These are phyloP conservation scores for Drosophila eohydei DNA, from an alignment of 2,888 invertebrate species.

Conservation along the genomic window DNA sequence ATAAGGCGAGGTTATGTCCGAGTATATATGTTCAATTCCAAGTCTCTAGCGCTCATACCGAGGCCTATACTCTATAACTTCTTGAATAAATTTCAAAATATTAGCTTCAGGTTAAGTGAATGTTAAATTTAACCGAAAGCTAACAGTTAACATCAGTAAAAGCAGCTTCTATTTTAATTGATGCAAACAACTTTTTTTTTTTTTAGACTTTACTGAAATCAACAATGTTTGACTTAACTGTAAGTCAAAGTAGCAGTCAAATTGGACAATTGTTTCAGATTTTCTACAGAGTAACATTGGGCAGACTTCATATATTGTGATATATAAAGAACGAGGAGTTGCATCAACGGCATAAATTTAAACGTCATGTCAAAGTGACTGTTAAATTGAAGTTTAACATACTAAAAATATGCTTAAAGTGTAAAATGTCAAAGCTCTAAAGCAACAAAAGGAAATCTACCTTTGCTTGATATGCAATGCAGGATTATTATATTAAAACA, in stretches of 20 bases:
- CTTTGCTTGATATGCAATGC: constrained; percentile 5
- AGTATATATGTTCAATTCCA: too few species aligned
- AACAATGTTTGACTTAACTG: neutral
- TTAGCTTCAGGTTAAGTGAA: too few species aligned
- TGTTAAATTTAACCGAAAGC: neutral
- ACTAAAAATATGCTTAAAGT: neutral
- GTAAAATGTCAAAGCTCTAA: neutral
- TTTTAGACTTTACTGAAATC: too few species aligned
- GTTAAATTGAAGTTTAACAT: neutral
- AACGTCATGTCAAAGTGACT: neutral
- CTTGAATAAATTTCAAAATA: too few species aligned
- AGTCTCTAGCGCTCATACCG: too few species aligned
- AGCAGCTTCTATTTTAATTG: too few species aligned
- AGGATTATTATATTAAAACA: constrained; percentile 13
- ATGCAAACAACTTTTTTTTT: neutral
- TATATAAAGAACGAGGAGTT: neutral
- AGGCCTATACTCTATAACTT: too few species aligned
- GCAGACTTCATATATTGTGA: neutral
- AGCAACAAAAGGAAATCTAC: neutral
- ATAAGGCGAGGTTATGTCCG: too few species aligned
- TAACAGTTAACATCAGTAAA: neutral
- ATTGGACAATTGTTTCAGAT: neutral
- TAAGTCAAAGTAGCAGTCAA: neutral
- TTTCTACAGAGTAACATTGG: neutral
- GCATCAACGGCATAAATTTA: neutral